Evolutionary conservation across 2,888 invertebrate genomes (phyloP).

Genomic region (Abrostola tripartita): DNA sequence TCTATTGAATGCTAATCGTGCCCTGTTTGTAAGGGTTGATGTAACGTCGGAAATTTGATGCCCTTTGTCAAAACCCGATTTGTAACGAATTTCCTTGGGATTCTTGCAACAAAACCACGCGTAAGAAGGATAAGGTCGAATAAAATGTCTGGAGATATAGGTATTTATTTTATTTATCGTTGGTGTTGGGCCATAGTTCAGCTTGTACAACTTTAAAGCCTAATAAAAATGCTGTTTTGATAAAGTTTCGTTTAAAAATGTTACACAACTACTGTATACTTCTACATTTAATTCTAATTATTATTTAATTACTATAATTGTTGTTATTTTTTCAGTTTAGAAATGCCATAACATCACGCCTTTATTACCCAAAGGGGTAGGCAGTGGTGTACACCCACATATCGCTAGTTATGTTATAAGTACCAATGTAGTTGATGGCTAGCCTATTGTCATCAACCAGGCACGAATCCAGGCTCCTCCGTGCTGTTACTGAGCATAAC

Average conservation of each 20-base stretch:
- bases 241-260: no score
- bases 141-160: not conserved
- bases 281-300: not conserved
- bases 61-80: conserved; percentile 51
- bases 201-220: not conserved
- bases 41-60: conserved; percentile 42
- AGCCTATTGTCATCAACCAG: no score
- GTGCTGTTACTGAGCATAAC: no score
- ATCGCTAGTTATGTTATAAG: no score
- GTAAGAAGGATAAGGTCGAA: conserved; percentile 3
- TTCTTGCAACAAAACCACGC: conserved; percentile 25
- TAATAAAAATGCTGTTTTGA: not conserved
- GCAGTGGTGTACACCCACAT: no score
- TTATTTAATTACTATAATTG: no score
- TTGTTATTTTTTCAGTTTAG: no score
- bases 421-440: no score
- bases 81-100: conserved; percentile 22
- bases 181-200: not conserved
- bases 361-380: no score
- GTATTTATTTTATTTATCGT: not conserved
- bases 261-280: no score
- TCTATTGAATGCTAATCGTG: conserved; percentile 26
- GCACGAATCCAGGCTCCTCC: no score
- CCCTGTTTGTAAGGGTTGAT: conserved; percentile 42
- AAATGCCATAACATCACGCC: no score